Conservation (phyloP, 2,797 vertebrate genomes). For the Rhadinocentrus ornatus region DNA sequence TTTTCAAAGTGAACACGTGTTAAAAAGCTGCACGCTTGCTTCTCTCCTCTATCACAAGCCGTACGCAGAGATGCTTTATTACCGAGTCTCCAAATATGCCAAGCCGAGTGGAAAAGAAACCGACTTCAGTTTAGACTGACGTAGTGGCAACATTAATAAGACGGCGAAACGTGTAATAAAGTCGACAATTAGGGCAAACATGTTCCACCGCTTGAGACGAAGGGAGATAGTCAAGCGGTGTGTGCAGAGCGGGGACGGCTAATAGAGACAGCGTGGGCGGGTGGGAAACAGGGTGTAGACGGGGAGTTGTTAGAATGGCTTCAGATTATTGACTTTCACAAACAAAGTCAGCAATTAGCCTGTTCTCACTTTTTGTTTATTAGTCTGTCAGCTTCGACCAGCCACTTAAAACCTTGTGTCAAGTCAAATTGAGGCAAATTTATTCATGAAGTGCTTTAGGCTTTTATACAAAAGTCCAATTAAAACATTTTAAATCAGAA, state of each 20-base stretch:
- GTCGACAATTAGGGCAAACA: slow-evolving; percentile 85
- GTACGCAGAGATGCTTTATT: slow-evolving; percentile 79
- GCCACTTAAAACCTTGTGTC: slow-evolving; percentile 57
- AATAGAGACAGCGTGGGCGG: slow-evolving; percentile 62
- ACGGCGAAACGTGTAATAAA: slow-evolving; percentile 85
- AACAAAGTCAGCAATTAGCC: slow-evolving; percentile 78
- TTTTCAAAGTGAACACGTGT: slow-evolving; percentile 87
- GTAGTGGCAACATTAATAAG: slow-evolving; percentile 77
- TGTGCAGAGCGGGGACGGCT: slow-evolving; percentile 61
- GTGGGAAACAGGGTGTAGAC: slow-evolving; percentile 42
- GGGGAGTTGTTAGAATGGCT: slow-evolving; percentile 72
- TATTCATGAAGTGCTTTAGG: slow-evolving; percentile 49
- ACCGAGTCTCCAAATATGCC: slow-evolving; percentile 76
- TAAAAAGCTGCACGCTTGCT: slow-evolving; percentile 75
- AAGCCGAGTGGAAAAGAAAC: slow-evolving; percentile 84
- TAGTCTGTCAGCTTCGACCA: slow-evolving; percentile 57
- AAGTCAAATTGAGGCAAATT: slow-evolving; percentile 58
- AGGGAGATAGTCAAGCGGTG: slow-evolving; percentile 69
- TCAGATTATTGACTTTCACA: slow-evolving; percentile 81
- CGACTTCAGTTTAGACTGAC: slow-evolving; percentile 68
- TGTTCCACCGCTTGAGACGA: slow-evolving; percentile 82
- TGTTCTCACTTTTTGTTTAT: slow-evolving; percentile 50
- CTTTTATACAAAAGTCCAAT: slow-evolving; percentile 59
- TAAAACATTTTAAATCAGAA: slow-evolving; percentile 55
- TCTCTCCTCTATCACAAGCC: slow-evolving; percentile 72